Evolutionary conservation across 1,140 invertebrate species (phyloP), one percentile per base, ranked within the genome.

Genomic region (Papilio helenus): DNA sequence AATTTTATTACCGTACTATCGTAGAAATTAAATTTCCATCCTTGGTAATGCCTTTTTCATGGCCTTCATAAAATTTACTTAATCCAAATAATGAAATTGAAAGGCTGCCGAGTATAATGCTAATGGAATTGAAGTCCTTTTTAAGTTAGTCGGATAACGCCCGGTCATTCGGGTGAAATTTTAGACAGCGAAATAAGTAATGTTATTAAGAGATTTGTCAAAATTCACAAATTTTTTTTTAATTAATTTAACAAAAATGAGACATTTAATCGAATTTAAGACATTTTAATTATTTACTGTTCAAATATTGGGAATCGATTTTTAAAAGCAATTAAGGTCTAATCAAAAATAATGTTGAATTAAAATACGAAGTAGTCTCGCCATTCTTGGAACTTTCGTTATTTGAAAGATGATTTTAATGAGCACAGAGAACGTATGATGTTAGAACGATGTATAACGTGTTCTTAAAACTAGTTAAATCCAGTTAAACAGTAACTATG

Each of bases 71-170:
- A 77, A 77, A 77, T 77, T 77, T 77, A 77, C 76, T 77, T 77
- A 77, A 77, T 77, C 76, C 76, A 61, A 65, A 77, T 77, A 77
- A 77, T 77, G 55, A 77, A 77, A 77, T 77, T 77, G 76, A 77
- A 77, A 77, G 76, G 55, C 76, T 61, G 12, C 76, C 76, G 76
- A 77, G 55, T 77, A 77, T 65, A 77, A 77, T 77, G 58, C 76
- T 77, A 77, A 77, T 77, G 76, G 76, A 77, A 77, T 77, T 77
- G 76, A 77, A 77, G 76, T 77, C 55, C 72, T 77, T 77, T 77
- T 61, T 39, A 77, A 77, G 76, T 77, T 77, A 55, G n/a, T 23
- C 76, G 76, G 76, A 77, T 77, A 77, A 77, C 8, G 9, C n/a
- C 51, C 51, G 76, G 76, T 77, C 76, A 77, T 26, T 76, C 74